A percentile compares a stretch with the other conserved stretches of the same genome.
Conservation (phyloP, 2,797 vertebrate species). For the Australoheros facetus region DNA sequence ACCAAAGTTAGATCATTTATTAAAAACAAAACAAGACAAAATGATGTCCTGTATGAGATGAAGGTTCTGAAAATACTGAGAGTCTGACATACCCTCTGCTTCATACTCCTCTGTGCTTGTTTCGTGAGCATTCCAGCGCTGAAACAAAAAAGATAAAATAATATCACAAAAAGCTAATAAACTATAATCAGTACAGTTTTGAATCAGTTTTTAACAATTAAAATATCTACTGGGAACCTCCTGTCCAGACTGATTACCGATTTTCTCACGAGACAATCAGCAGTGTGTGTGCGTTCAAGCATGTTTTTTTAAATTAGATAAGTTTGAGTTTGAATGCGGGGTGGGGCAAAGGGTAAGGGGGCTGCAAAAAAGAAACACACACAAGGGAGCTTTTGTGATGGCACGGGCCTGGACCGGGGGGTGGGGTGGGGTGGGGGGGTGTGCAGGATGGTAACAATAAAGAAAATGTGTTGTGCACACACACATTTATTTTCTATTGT, state of each 20-base stretch:
- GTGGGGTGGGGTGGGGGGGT: too few relatives aligned
- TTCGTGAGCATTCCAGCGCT: slow-evolving; percentile 79
- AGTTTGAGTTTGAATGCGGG: not conserved
- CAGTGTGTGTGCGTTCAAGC: not conserved
- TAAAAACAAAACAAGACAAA: not conserved
- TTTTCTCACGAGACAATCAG: slow-evolving; percentile 12
- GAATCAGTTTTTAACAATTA: not conserved
- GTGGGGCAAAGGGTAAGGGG: not conserved
- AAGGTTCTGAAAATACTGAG: accelerated
- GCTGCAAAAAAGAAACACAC: not conserved
- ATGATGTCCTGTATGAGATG: accelerated
- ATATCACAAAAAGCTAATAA: not conserved
- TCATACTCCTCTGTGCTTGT: slow-evolving; percentile 78
- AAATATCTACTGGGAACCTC: not conserved
- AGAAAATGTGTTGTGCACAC: not conserved
- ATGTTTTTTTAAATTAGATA: slow-evolving; percentile 19
- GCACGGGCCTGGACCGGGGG: not conserved
- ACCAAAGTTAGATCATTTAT: not conserved
- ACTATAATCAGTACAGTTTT: not conserved
- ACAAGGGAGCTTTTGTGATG: slow-evolving; percentile 50
- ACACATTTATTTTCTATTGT: not conserved
- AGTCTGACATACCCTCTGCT: slow-evolving; percentile 71
- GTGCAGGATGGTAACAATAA: not conserved
- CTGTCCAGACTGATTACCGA: too few relatives aligned
- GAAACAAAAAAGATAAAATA: not conserved